These are phyloP conservation scores for Lontra canadensis DNA, from an alignment of 2,113 vertebrate genomes.

Conservation along the genomic window DNA sequence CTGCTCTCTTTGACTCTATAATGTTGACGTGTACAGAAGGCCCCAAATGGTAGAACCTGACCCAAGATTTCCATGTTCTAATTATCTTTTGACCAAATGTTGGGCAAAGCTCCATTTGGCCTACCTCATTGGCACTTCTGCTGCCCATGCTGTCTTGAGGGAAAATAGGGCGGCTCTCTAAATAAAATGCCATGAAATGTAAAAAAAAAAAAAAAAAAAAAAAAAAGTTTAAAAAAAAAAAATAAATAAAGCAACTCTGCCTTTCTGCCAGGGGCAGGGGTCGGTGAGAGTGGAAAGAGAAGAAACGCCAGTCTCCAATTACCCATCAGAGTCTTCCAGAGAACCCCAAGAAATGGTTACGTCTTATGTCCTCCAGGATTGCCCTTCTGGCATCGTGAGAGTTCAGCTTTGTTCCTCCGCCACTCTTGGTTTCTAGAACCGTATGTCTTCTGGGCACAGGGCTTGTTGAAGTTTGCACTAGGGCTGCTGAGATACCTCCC, in stretches of 20 bases:
- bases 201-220: neutral
- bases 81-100: neutral
- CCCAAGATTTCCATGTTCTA: neutral
- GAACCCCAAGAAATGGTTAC: neutral
- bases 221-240: too few relatives aligned
- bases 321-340: neutral
- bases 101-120: neutral
- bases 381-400: neutral
- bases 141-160: constrained; percentile 30
- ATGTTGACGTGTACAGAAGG: neutral
- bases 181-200: constrained; percentile 12
- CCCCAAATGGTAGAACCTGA: neutral
- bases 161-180: neutral
- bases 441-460: neutral
- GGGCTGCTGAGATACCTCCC: too few relatives aligned
- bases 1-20: neutral
- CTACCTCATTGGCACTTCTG: neutral
- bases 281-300: neutral
- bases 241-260: neutral
- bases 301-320: neutral
- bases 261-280: neutral
- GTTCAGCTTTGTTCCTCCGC: neutral
- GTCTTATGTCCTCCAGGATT: neutral
- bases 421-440: neutral
- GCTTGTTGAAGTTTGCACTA: neutral